Base-by-base conservation (phyloP, 2,797 vertebrate genomes). In the Vipera latastei region DNA sequence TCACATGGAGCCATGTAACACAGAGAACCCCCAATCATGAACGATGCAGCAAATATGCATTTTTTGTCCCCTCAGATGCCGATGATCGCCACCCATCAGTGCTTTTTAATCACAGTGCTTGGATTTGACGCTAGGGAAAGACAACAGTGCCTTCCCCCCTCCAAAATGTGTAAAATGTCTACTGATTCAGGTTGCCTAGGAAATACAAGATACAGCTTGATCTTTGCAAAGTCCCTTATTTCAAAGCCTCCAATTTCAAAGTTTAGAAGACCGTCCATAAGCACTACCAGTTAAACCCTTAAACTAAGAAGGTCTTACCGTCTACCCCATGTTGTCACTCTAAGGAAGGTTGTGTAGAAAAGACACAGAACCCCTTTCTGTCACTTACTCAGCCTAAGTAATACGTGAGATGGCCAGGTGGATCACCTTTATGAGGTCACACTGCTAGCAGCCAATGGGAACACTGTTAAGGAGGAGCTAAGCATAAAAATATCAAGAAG, bases 341-440 rank as follows among this genome's bases (percentile, higher is more conserved):
- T 55, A 48, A 73, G 55, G 28, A 93, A 56, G 11, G 20, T 8
- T 59, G 55, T 28, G 32, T 57, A 44, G 4, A 90, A 51, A 25
- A 14, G 26, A 13, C 32, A 78, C 59, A 89, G 57, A 91, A 65
- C 22, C 53, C 59, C 38, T 32, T 63, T 20, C 69, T 65, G 44
- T 60, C 56, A 22, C 88, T 85, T 22, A 44, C 12, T 51, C 89
- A 14, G 18, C 65, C 51, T 57, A 38, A 20, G 38, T 7, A 38
- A 59, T 16, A 59, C 25, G 51, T 90, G 20, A 56, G 48, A 88
- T n/a, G 14, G 89, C 53, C 51, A 89, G 89, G 51, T 85, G 91
- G 73, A 86, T 94, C 91, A 57, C 93, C 91, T 92, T 90, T 92
- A 88, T 92, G 91, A 94, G 69, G 91, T 69, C 89, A 94, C 63